These are phyloP conservation scores for Drosophila incognita DNA, from an alignment of 2,888 invertebrate species.

Conservation along the genomic window DNA sequence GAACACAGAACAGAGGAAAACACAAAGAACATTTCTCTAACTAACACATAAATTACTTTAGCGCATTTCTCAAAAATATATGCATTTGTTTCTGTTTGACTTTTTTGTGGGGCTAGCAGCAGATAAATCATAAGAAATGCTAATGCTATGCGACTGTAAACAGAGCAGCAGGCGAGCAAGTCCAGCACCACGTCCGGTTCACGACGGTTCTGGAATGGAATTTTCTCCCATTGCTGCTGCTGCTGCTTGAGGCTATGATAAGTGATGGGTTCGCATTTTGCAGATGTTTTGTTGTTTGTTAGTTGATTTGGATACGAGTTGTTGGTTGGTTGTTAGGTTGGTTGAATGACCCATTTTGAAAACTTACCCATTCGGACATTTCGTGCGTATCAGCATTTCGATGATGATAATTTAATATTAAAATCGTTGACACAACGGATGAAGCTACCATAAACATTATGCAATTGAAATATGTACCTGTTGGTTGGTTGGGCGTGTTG, in stretches of 20 bases:
- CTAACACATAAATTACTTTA: conserved; percentile 71
- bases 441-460: conserved; percentile 99
- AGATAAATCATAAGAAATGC: conserved; percentile 71
- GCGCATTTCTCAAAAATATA: conserved; percentile 41
- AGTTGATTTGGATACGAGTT: conserved; percentile 71
- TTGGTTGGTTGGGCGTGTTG: conserved; percentile 85
- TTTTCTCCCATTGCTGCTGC: conserved; percentile 17
- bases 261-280: conserved; percentile 58
- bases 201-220: conserved; percentile 22
- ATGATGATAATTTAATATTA: conserved; percentile 99
- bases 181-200: conserved; percentile 24
- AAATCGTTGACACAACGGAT: conserved; percentile 98
- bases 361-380: conserved; percentile 98
- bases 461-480: conserved; percentile 99
- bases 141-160: conserved; percentile 52
- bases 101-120: conserved; percentile 45
- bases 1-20: conserved; percentile 40
- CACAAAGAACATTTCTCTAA: conserved; percentile 66
- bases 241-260: conserved; percentile 48
- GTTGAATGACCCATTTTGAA: conserved; percentile 61
- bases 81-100: conserved; percentile 35
- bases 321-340: conserved; percentile 47
- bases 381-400: conserved; percentile 98
- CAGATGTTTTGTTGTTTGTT: conserved; percentile 55
- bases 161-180: conserved; percentile 40